Base-by-base conservation (phyloP, 2,888 invertebrate genomes). In the Cordilura impudica region DNA sequence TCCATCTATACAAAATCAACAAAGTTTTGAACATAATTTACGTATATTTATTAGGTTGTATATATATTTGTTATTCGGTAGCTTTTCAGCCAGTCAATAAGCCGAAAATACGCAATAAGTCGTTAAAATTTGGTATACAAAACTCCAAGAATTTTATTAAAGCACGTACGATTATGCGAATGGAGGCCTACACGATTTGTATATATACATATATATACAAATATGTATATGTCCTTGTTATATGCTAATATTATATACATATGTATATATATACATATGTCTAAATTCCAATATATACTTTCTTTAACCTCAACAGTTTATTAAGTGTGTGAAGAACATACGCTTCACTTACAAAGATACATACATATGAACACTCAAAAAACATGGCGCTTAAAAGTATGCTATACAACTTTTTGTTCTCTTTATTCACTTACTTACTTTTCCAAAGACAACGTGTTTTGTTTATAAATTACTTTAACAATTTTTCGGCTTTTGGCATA, bases 331-430 rank as follows among this genome's bases (percentile, higher is more conserved):
- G 19, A 51, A 63, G 63, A 12, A 63, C 16, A 29, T 21, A 43
- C 14, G 23, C 23, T 43, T 14, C 16, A n/a, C n/a, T 43, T 43
- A 14, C 16, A n/a, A 4, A 16, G 16, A 4, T 21, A 63, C 10
- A 49, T 35, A 63, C 21, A 45, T 21, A 63, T 45, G n/a, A n/a
- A 60, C 60, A 23, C 4, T 2, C 12, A n/a, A 14, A 39, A 45
- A 12, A 66, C 60, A 70, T 70, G 69, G 65, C 70, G 74, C 70
- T 61, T 29, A 53, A 74, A 73, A 73, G 58, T 73, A 73, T 73
- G 71, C 47, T 54, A 8, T 21, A 19, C 14, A 23, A 21, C n/a
- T 39, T 19, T 31, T 45, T 21, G 35, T 8, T 45, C 26, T 53
- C 4, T 21, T 26, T 18, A 29, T 18, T 26, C n/a, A 6, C 16